Evolutionary conservation across 1,140 invertebrate species (phyloP).

Genomic region (Eumaeus atala): DNA sequence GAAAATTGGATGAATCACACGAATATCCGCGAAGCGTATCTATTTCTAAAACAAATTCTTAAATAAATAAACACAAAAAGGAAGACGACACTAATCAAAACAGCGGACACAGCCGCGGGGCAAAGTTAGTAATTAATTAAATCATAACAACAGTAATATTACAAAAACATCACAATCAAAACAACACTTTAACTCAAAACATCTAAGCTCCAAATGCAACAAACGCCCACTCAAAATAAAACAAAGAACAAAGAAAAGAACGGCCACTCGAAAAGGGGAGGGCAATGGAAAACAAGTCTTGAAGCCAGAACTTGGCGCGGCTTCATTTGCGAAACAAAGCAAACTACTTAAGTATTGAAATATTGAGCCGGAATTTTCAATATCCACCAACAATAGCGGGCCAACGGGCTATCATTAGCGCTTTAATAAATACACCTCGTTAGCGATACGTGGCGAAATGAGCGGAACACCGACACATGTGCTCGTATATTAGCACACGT

Average conservation of each 20-base stretch:
- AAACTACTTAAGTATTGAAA: conserved; percentile 46
- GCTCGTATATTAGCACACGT: too few relatives aligned
- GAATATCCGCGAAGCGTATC: too few relatives aligned
- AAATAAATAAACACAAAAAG: too few relatives aligned
- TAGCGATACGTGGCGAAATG: too few relatives aligned
- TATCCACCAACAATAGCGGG: conserved; percentile 41
- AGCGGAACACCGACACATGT: too few relatives aligned
- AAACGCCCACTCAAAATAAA: conserved; percentile 39
- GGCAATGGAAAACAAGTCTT: conserved; percentile 41
- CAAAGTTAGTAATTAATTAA: too few relatives aligned
- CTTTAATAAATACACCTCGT: conserved; percentile 25
- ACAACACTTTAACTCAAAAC: conserved; percentile 1
- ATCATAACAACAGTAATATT: neutral
- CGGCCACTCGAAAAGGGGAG: conserved; percentile 33
- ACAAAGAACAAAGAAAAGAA: conserved; percentile 32
- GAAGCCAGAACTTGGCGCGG: conserved; percentile 32
- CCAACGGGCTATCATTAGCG: conserved; percentile 32
- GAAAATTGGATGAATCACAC: too few relatives aligned
- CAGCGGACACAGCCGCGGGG: too few relatives aligned
- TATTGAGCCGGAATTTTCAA: conserved; percentile 37
- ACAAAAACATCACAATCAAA: too few relatives aligned
- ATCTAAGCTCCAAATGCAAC: conserved; percentile 26
- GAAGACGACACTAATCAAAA: too few relatives aligned
- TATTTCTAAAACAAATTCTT: too few relatives aligned
- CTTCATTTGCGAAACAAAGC: conserved; percentile 49